Evolutionary conservation across 2,888 invertebrate species (phyloP).

Genomic region (Xestia rhomboidea): DNA sequence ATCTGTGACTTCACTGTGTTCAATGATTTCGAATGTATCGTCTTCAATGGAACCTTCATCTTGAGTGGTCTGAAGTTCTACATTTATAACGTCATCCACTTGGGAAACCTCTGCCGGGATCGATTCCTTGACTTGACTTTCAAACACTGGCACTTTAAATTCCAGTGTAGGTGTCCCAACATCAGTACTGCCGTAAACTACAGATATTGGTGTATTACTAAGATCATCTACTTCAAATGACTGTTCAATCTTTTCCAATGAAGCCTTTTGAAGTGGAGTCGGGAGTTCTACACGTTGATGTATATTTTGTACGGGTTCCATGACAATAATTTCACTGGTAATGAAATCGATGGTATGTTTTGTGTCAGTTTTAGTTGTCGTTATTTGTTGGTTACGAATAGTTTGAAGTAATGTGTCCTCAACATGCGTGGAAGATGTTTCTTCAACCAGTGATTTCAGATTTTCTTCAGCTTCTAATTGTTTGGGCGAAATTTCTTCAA

Average conservation of each 20-base stretch:
- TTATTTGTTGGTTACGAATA: slow-evolving; percentile 5
- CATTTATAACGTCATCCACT: slow-evolving; percentile 6
- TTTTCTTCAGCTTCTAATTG: slow-evolving; percentile 17
- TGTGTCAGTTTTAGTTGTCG: slow-evolving; percentile 48
- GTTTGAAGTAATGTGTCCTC: slow-evolving; percentile 29
- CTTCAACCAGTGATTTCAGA: slow-evolving; percentile 11
- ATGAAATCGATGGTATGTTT: slow-evolving; percentile 59
- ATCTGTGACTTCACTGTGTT: slow-evolving; percentile 59
- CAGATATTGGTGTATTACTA: slow-evolving; percentile 72
- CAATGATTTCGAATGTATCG: slow-evolving; percentile 68
- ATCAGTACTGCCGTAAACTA: slow-evolving; percentile 70
- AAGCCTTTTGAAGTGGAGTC: slow-evolving; percentile 33
- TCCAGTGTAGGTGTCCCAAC: slow-evolving; percentile 60
- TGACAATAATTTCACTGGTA: slow-evolving; percentile 49
- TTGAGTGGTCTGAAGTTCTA: slow-evolving; percentile 4
- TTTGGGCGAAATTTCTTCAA: background rate
- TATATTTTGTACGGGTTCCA: slow-evolving; percentile 16
- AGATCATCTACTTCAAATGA: slow-evolving; percentile 78
- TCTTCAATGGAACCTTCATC: slow-evolving; percentile 50
- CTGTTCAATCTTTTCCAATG: slow-evolving; percentile 65
- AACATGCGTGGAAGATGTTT: slow-evolving; percentile 28
- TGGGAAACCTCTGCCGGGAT: background rate
- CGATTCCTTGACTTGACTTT: slow-evolving; percentile 16
- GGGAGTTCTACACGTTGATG: slow-evolving; percentile 16
- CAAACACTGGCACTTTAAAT: slow-evolving; percentile 26